These are phyloP conservation scores for Stratiolaelaps scimitus DNA, from an alignment of 1,140 invertebrate species.

Conservation along the genomic window DNA sequence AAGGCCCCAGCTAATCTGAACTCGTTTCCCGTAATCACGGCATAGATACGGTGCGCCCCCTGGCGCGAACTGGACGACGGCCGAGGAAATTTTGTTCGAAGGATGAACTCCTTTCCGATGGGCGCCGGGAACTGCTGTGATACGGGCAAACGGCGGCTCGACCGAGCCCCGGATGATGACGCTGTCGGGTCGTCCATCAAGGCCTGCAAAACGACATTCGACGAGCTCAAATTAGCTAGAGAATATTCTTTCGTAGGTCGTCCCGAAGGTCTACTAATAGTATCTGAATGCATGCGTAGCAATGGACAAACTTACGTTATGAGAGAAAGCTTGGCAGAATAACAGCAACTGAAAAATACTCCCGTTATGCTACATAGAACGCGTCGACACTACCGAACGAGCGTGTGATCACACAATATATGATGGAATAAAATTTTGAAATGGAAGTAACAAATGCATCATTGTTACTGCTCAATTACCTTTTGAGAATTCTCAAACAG, in stretches of 20 bases:
- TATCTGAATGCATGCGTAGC: too few relatives aligned
- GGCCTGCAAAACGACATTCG: slow-evolving; percentile 37
- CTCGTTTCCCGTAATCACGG: slow-evolving; percentile 50
- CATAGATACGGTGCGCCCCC: slow-evolving; percentile 53
- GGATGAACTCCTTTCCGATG: slow-evolving; percentile 53
- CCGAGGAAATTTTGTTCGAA: slow-evolving; percentile 49
- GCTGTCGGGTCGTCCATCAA: slow-evolving; percentile 39
- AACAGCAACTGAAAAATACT: too few relatives aligned
- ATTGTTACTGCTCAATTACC: slow-evolving; percentile 29
- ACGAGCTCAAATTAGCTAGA: too few relatives aligned
- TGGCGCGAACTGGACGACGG: slow-evolving; percentile 50
- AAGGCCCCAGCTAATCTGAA: slow-evolving; percentile 57
- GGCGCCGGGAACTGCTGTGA: slow-evolving; percentile 48
- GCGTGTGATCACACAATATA: neutral
- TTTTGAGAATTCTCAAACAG: slow-evolving; percentile 47
- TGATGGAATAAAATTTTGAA: neutral
- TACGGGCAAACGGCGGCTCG: slow-evolving; percentile 17
- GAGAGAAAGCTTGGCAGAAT: too few relatives aligned
- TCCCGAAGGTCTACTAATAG: too few relatives aligned
- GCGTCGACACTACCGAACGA: neutral
- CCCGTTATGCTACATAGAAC: slow-evolving; percentile 34
- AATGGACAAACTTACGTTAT: too few relatives aligned
- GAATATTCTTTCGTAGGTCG: too few relatives aligned
- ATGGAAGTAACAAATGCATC: neutral
- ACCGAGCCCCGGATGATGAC: slow-evolving; percentile 29